phyloP scores from a whole-genome alignment of 2,888 invertebrate genomes.

The Thera britannica region DNA sequence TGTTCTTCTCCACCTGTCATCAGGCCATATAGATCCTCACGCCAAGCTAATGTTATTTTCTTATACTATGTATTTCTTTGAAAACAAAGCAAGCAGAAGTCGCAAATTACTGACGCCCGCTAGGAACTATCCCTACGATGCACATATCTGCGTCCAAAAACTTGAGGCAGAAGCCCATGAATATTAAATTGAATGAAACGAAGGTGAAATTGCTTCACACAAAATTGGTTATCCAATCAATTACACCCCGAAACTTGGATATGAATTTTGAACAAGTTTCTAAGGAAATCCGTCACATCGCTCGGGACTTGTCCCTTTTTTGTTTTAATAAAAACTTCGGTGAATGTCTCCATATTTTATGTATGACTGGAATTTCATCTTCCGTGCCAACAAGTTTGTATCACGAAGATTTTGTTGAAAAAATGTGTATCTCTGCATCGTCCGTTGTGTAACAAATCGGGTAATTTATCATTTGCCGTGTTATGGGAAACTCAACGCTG shows the following conservation, averaged over 20 bases:
- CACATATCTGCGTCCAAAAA: neutral
- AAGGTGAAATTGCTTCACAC: constrained; percentile 29
- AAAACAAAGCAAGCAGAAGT: too few relatives aligned
- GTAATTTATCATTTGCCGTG: too few relatives aligned
- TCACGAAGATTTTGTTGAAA: too few relatives aligned
- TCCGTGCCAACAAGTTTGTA: constrained; percentile 20
- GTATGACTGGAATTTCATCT: constrained; percentile 36
- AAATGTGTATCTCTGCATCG: too few relatives aligned
- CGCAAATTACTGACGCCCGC: too few relatives aligned
- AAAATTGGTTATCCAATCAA: constrained; percentile 46
- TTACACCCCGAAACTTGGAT: constrained; percentile 44
- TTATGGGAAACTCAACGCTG: too few relatives aligned
- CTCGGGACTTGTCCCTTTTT: constrained; percentile 41
- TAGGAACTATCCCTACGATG: too few relatives aligned
- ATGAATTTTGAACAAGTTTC: constrained; percentile 39
- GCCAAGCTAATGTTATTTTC: too few relatives aligned
- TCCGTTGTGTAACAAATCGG: too few relatives aligned
- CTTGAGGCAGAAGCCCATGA: neutral
- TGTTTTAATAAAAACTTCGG: constrained; percentile 44
- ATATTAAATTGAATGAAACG: constrained; percentile 12
- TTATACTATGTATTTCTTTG: too few relatives aligned
- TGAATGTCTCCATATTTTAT: constrained; percentile 43
- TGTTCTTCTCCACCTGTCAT: too few relatives aligned
- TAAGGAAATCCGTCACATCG: constrained; percentile 41
- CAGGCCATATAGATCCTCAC: too few relatives aligned